Conservation (phyloP, 2,113 vertebrate genomes). For the Brachionichthys hirsutus region DNA sequence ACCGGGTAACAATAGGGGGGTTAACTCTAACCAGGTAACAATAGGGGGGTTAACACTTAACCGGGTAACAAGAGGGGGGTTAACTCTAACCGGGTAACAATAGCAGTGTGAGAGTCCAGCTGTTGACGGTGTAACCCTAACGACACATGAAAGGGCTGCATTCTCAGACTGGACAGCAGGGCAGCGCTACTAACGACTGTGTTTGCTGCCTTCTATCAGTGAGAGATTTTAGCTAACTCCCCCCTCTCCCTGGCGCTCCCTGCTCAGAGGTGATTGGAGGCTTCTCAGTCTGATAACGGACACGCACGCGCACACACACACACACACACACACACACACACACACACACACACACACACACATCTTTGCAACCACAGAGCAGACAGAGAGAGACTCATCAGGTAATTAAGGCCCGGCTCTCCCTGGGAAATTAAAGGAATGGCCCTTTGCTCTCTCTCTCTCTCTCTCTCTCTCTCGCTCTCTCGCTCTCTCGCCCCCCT, state of each 20-base stretch:
- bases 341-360: conserved; percentile 32
- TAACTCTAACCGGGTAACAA: too few species aligned
- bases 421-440: conserved; percentile 77
- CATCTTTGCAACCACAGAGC: conserved; percentile 35
- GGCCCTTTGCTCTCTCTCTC: conserved; percentile 63
- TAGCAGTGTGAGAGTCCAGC: too few species aligned
- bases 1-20: too few species aligned
- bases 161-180: too few species aligned
- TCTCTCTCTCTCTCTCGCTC: conserved; percentile 1
- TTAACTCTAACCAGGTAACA: too few species aligned
- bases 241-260: conserved; percentile 50
- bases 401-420: conserved; percentile 76
- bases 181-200: too few species aligned
- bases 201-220: too few species aligned
- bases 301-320: conserved; percentile 17
- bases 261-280: conserved; percentile 65
- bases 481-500: conserved; percentile 12
- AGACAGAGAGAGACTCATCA: conserved; percentile 59
- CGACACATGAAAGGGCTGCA: too few species aligned
- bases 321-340: conserved; percentile 15
- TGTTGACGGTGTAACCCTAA: too few species aligned
- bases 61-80: too few species aligned
- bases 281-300: conserved; percentile 68
- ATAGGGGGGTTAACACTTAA: too few species aligned
- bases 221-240: too few species aligned